Conservation (phyloP, 2,888 invertebrate species). For the Hofmannophila pseudospretella region DNA sequence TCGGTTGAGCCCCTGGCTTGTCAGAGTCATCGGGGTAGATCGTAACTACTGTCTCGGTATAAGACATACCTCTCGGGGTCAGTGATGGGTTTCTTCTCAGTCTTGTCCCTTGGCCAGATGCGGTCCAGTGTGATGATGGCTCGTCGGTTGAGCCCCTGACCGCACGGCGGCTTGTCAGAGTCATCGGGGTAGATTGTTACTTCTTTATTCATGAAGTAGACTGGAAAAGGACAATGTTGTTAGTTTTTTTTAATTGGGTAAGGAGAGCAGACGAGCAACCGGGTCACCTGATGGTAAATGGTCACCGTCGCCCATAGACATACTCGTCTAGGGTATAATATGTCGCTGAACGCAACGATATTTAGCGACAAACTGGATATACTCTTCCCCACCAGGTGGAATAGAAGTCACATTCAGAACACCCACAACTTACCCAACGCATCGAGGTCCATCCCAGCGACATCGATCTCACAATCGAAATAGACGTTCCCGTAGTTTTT, state of each 20-base stretch:
- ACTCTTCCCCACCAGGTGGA: too few species aligned
- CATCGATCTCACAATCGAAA: slow-evolving; percentile 90
- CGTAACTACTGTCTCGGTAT: slow-evolving; percentile 92
- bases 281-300: too few species aligned
- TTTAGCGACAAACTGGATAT: too few species aligned
- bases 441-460: slow-evolving; percentile 91
- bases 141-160: slow-evolving; percentile 91
- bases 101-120: slow-evolving; percentile 95
- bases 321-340: too few species aligned
- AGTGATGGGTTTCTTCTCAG: slow-evolving; percentile 86
- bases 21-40: slow-evolving; percentile 94
- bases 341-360: too few species aligned
- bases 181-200: slow-evolving; percentile 97
- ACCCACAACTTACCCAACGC: slow-evolving; percentile 80
- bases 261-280: too few species aligned
- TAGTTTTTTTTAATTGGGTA: too few species aligned
- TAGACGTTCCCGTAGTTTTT: slow-evolving; percentile 94
- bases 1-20: slow-evolving; percentile 93
- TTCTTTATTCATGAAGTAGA: slow-evolving; percentile 96
- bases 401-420: too few species aligned
- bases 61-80: slow-evolving; percentile 81
- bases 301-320: too few species aligned
- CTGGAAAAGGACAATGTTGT: too few species aligned
- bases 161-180: slow-evolving; percentile 90
- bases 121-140: slow-evolving; percentile 95